A percentile compares a stretch with the other conserved stretches of the same genome.
These are phyloP conservation scores for Gymnarchus niloticus DNA, from an alignment of 2,113 vertebrate genomes.

Conservation along the genomic window DNA sequence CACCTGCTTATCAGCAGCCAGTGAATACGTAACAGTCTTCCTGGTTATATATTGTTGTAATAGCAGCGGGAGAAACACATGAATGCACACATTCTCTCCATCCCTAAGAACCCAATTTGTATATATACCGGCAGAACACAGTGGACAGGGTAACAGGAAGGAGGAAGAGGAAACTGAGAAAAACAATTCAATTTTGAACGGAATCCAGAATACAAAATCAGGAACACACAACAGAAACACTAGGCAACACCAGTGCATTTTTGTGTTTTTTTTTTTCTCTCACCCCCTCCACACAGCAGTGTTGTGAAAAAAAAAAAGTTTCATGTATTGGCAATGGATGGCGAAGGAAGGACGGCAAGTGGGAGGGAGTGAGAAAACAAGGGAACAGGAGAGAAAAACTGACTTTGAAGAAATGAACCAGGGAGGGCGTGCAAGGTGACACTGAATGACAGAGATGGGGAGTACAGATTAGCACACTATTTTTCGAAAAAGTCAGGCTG, in stretches of 20 bases:
- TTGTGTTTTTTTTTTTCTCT: not conserved
- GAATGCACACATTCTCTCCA: not conserved
- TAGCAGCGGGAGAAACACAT: not conserved
- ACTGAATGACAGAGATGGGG: conserved; percentile 37
- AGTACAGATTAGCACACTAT: not conserved
- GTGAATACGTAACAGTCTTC: not conserved
- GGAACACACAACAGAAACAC: not conserved
- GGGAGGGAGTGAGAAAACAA: conserved; percentile 17
- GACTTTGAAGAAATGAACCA: conserved; percentile 10
- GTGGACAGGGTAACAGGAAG: conserved; percentile 40
- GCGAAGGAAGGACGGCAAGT: not conserved
- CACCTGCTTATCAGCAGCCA: not conserved
- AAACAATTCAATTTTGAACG: not conserved
- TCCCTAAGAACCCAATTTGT: not conserved
- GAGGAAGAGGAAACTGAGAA: not conserved
- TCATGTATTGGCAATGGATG: not conserved
- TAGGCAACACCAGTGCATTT: not conserved
- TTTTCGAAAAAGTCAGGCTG: conserved; percentile 51
- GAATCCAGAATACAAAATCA: conserved; percentile 1
- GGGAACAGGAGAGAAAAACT: conserved; percentile 12
- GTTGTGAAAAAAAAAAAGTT: not conserved
- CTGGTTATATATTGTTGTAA: not conserved
- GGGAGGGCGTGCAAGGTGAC: conserved; percentile 30
- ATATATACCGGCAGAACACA: conserved; percentile 44
- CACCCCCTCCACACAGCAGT: not conserved